Evolutionary conservation across 1,140 invertebrate species (phyloP), one percentile per base, ranked within the genome.

Genomic region (Hirudo medicinalis): DNA sequence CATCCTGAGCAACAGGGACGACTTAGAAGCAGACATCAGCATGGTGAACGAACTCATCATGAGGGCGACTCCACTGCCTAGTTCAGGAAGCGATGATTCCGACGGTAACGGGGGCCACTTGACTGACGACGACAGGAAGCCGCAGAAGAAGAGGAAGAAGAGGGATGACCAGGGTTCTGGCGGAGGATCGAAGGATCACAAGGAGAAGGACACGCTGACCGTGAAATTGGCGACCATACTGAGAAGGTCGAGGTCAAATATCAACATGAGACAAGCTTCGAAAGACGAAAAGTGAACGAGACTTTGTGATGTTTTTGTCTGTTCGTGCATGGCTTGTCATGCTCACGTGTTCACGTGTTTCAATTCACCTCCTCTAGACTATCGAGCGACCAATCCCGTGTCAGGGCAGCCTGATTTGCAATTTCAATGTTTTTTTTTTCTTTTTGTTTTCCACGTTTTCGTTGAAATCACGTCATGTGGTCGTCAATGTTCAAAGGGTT

Each of bases 1-100:
- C 80, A 87, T 97, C 76, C 91, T 97, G 74, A 89, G 90, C 74
- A 91, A 93, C 79, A 86, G 91, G 70, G 91, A 94, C 9, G 80
- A 81, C 73, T 75, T 82, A 11, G 78, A 81, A 68, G 80, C 81
- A 69, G 81, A 82, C 72, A 77, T 81, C 72, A 77, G 81, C 70
- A 73, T 79, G 36, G 77, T 81, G 8, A 80, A 81, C 68, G 80
- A 81, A 73, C 78, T 81, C 36, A 71, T 75, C 66, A 63, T 57
- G 53, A n/a, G 43, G 49, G 66, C 70, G 0, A 73, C 68, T n/a
- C 72, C 72, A 2, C 70, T 71, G 54, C 54, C 54, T 13, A 71
- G 70, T 25, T 70, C 69, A 2, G 69, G 69, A 36, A 70, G 69
- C 69, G 69, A 70, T 6, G 69, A 70, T 36, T 70, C 69, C 6